Conservation (phyloP, 2,113 vertebrate genomes). For the Chaenocephalus aceratus region DNA sequence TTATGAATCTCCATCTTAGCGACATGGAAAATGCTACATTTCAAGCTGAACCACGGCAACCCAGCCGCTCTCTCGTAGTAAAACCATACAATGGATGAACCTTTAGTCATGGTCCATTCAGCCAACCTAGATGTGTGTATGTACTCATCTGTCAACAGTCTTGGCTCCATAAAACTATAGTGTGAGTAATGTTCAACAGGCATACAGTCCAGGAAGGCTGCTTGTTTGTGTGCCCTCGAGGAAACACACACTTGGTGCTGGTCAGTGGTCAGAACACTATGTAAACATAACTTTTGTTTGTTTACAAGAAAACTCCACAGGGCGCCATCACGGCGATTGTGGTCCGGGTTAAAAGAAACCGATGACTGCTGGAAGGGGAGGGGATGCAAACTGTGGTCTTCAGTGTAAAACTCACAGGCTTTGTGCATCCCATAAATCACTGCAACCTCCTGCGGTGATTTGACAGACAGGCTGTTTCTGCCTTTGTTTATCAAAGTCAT, state of each 20-base stretch:
- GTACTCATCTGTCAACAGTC: not conserved
- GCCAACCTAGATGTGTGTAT: no score
- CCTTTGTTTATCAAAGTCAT: not conserved
- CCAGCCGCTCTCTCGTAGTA: not conserved
- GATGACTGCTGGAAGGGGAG: not conserved
- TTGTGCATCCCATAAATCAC: not conserved
- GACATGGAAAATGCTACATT: no score
- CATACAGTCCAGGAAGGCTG: not conserved
- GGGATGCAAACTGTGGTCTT: not conserved
- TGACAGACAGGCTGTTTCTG: no score
- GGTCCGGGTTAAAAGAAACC: constrained; percentile 8
- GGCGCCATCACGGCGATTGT: not conserved
- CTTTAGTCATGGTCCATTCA: not conserved
- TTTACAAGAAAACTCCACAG: not conserved
- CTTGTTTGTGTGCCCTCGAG: not conserved
- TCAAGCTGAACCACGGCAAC: not conserved
- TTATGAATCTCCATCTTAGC: no score
- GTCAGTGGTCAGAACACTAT: not conserved
- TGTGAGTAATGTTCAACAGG: not conserved
- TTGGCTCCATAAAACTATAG: not conserved
- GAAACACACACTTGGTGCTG: not conserved
- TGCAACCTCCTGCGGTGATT: not conserved
- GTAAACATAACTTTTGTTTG: not conserved
- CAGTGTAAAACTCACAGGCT: not conserved
- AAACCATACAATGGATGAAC: no score